These are phyloP conservation scores for Palythoa heliodiscus DNA, from an alignment of 92 coral and sea anemone genomes.

Conservation along the genomic window DNA sequence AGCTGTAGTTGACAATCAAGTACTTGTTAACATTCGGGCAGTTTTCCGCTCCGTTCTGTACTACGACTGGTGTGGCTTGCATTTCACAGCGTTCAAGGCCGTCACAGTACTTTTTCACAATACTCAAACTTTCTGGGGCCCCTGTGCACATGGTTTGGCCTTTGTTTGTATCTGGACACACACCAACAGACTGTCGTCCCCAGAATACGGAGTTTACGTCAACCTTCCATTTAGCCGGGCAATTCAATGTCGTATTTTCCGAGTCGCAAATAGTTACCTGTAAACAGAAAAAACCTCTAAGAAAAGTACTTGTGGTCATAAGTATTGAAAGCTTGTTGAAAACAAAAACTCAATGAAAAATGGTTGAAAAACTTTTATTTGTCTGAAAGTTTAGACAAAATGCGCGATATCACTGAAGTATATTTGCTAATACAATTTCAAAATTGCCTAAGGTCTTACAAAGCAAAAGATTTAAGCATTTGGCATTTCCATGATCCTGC, in stretches of 20 bases:
- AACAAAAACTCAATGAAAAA: too few species aligned
- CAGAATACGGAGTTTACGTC: slow-evolving; percentile 96
- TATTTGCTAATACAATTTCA: too few species aligned
- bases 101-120: slow-evolving; percentile 93
- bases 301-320: too few species aligned
- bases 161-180: slow-evolving; percentile 91
- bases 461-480: too few species aligned
- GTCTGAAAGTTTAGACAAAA: too few species aligned
- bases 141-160: slow-evolving; percentile 99
- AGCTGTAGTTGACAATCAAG: slow-evolving; percentile 93
- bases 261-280: slow-evolving; percentile 86
- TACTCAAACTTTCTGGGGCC: slow-evolving; percentile 94
- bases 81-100: slow-evolving; percentile 83
- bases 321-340: too few species aligned
- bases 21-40: slow-evolving; percentile 97
- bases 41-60: slow-evolving; percentile 98
- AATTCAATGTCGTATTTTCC: slow-evolving; percentile 86
- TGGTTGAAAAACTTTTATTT: too few species aligned
- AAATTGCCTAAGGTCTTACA: too few species aligned
- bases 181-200: slow-evolving; percentile 93
- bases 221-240: slow-evolving; percentile 98
- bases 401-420: too few species aligned
- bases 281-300: not conserved
- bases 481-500: too few species aligned
- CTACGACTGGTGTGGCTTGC: slow-evolving; percentile 79